These are phyloP conservation scores for Belgica antarctica DNA, from an alignment of 2,888 invertebrate species.

Conservation along the genomic window DNA sequence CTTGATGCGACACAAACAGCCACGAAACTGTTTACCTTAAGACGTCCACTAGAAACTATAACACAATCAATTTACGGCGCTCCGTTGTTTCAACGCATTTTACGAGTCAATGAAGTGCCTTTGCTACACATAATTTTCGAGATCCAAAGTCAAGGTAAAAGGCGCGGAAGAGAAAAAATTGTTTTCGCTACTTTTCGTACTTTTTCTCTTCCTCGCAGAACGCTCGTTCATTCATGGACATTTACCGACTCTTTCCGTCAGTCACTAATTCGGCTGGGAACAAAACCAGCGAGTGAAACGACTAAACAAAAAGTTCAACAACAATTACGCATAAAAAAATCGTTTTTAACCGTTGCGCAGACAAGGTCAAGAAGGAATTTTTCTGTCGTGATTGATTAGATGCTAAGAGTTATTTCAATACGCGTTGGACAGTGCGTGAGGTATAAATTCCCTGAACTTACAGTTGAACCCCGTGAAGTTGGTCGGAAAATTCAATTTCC, in stretches of 20 bases:
- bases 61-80: no score
- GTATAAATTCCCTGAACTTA: neutral
- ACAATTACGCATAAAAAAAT: no score
- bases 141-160: constrained; percentile 10
- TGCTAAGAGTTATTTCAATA: neutral
- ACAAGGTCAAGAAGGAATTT: neutral
- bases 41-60: no score
- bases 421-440: neutral
- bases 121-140: constrained; percentile 17
- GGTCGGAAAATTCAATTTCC: no score
- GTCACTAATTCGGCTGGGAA: no score
- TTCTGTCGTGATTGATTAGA: constrained; percentile 9
- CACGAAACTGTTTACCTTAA: no score
- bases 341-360: neutral
- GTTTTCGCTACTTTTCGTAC: neutral
- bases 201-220: neutral
- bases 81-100: no score
- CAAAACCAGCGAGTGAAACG: no score
- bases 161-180: constrained; percentile 17
- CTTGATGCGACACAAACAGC: no score
- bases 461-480: neutral
- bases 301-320: no score
- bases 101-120: constrained; percentile 5
- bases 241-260: neutral
- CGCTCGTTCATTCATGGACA: constrained; percentile 8